Percentiles rank a stretch among this genome's conserved stretches.
phyloP scores from a whole-genome alignment of 2,797 vertebrate genomes.

The Lerista edwardsae region DNA sequence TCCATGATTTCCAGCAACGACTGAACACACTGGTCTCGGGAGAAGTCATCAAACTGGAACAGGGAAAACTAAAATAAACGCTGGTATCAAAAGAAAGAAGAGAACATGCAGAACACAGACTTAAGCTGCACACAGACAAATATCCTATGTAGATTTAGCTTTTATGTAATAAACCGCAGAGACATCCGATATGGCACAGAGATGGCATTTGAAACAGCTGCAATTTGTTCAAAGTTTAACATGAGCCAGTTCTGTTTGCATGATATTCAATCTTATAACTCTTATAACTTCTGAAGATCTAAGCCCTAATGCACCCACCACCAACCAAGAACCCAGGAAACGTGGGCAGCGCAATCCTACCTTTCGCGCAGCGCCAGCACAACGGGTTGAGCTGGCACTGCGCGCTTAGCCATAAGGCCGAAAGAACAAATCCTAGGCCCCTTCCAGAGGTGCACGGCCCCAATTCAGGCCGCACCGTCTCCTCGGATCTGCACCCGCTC shows the following conservation, averaged over 20 bases:
- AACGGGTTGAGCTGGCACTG: too few species aligned
- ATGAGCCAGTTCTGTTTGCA: background rate
- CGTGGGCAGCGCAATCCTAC: too few species aligned
- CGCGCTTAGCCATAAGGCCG: too few species aligned
- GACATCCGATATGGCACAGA: background rate
- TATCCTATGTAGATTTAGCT: background rate
- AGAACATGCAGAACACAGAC: background rate
- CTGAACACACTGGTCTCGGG: conserved; percentile 92
- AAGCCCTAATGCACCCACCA: background rate
- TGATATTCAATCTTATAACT: background rate
- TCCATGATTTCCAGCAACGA: conserved; percentile 95
- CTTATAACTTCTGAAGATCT: background rate
- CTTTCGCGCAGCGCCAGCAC: too few species aligned
- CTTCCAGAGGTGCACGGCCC: too few species aligned
- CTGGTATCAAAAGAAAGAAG: background rate
- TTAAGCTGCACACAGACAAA: background rate
- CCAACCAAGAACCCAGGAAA: too few species aligned
- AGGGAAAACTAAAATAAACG: conserved; percentile 23
- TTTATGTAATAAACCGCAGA: background rate
- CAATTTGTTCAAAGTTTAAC: background rate
- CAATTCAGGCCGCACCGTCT: too few species aligned
- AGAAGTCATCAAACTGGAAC: conserved; percentile 94
- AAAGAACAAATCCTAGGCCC: too few species aligned
- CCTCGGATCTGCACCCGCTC: too few species aligned
- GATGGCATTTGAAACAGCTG: too few species aligned